Evolutionary conservation across 1,140 invertebrate species (phyloP).

Genomic region (Conopomorpha cramerella): DNA sequence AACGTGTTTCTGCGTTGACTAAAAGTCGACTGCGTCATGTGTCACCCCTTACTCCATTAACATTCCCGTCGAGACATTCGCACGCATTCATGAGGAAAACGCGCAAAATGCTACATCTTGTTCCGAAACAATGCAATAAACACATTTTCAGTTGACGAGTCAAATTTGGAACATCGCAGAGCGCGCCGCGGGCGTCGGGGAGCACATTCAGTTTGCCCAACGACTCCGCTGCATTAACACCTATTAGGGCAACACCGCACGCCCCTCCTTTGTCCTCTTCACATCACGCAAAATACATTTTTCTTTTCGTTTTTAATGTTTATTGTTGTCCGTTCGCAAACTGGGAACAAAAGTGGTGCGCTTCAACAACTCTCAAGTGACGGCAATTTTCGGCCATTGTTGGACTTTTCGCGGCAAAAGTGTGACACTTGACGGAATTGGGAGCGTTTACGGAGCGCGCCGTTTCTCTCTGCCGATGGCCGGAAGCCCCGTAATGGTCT

Average conservation of each 20-base stretch:
- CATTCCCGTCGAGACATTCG: too few species aligned
- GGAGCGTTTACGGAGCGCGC: slow-evolving; percentile 55
- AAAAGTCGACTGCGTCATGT: too few species aligned
- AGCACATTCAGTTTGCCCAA: slow-evolving; percentile 31
- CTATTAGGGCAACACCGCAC: slow-evolving; percentile 40
- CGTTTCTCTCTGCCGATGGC: too few species aligned
- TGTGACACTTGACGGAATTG: slow-evolving; percentile 47
- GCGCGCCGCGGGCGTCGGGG: slow-evolving; percentile 20
- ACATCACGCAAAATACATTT: slow-evolving; percentile 46
- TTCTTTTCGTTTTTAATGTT: slow-evolving; percentile 55
- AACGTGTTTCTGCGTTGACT: too few species aligned
- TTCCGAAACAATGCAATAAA: too few species aligned
- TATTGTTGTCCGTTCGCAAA: slow-evolving; percentile 54
- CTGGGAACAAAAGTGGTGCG: slow-evolving; percentile 53
- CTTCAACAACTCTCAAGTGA: slow-evolving; percentile 50
- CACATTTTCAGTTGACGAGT: too few species aligned
- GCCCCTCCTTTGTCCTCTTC: slow-evolving; percentile 30
- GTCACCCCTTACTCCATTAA: too few species aligned
- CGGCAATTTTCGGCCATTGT: slow-evolving; percentile 50
- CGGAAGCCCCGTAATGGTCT: too few species aligned
- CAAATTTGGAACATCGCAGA: too few species aligned
- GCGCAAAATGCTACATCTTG: too few species aligned
- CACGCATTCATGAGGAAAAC: too few species aligned
- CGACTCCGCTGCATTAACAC: slow-evolving; percentile 46
- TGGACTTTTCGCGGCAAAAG: too few species aligned